phyloP scores from a whole-genome alignment of 2,113 vertebrate species.

The Condylura cristata region DNA sequence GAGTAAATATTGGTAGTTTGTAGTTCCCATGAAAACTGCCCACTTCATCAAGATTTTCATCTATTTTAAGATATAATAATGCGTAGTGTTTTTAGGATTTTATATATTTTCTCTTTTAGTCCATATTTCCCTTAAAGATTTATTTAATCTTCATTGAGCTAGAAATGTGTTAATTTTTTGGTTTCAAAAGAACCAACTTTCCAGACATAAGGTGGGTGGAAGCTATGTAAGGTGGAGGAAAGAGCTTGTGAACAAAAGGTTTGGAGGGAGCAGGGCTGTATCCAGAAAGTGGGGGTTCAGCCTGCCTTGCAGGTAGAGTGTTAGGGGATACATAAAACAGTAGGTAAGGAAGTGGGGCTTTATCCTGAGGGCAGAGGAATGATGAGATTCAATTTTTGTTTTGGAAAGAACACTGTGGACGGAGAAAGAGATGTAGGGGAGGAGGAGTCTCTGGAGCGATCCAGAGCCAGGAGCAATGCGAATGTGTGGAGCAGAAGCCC shows the following conservation, averaged over 20 bases:
- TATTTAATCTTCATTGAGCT: background rate
- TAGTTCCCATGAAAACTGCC: conserved; percentile 29
- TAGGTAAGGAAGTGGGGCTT: background rate
- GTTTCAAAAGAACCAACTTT: background rate
- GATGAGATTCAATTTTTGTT: background rate
- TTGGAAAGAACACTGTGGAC: background rate
- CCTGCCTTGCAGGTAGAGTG: no score
- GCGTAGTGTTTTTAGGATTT: background rate
- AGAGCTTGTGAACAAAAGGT: background rate
- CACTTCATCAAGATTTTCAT: conserved; percentile 39
- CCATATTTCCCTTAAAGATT: background rate
- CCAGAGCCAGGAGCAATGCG: background rate
- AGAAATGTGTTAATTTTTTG: background rate
- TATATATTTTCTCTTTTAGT: background rate
- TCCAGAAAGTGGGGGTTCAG: background rate
- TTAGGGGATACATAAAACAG: background rate
- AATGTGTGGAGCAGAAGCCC: background rate
- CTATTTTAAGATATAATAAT: background rate
- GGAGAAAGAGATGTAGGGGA: background rate
- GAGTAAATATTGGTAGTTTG: background rate
- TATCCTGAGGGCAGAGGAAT: background rate
- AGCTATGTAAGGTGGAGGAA: background rate
- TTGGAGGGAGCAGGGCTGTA: accelerated
- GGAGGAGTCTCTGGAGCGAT: background rate
- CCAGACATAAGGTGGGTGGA: background rate